These are phyloP conservation scores for Nycticryphes semicollaris DNA, from an alignment of 2,113 vertebrate genomes.

Conservation along the genomic window DNA sequence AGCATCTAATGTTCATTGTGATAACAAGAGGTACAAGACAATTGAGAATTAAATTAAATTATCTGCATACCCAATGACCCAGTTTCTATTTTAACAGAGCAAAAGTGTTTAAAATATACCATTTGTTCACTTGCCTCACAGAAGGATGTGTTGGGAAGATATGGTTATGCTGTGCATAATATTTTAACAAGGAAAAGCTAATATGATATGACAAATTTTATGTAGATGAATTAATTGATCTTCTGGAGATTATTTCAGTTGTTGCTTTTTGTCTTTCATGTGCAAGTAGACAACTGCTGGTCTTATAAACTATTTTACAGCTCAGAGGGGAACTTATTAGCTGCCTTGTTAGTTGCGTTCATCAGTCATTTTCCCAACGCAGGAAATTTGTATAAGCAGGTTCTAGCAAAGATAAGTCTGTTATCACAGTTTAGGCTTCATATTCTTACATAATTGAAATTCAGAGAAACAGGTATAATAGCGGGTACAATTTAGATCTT, in stretches of 20 bases:
- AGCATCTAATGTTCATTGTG: not conserved
- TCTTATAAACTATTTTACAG: not conserved
- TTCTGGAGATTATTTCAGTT: slow-evolving; percentile 8
- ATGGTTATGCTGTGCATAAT: not conserved
- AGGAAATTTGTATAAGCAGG: not conserved
- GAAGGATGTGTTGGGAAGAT: not conserved
- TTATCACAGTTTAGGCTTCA: not conserved
- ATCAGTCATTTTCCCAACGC: not conserved
- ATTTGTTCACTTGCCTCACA: not conserved
- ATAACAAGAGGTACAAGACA: not conserved
- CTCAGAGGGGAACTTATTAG: not conserved
- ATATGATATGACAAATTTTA: not conserved
- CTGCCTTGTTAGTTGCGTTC: not conserved
- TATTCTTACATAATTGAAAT: not conserved
- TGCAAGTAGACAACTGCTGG: slow-evolving; percentile 16
- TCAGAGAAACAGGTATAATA: not conserved
- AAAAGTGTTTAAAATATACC: not conserved
- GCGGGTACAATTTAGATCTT: not conserved
- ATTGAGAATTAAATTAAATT: not conserved
- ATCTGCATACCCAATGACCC: slow-evolving; percentile 33
- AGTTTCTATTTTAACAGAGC: slow-evolving; percentile 1
- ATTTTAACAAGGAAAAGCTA: not conserved
- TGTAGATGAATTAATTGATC: not conserved
- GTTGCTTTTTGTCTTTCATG: slow-evolving; percentile 15
- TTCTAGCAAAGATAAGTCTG: not conserved